These are phyloP conservation scores for Camelus bactrianus DNA, from an alignment of 2,113 vertebrate genomes.

Conservation along the genomic window DNA sequence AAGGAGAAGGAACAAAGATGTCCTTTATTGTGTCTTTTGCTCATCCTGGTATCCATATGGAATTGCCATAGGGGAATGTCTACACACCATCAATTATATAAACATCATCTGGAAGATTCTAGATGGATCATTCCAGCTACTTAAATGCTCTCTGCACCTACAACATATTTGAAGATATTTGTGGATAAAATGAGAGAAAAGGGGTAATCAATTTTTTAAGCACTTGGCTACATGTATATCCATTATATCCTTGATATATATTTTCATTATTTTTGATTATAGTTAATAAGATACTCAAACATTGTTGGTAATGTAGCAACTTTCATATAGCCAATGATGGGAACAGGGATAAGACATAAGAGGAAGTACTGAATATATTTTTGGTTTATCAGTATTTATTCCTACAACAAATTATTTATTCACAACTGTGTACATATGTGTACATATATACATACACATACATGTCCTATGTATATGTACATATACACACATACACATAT, in stretches of 20 bases:
- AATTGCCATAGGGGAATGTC: neutral
- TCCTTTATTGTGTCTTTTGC: neutral
- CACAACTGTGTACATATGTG: neutral
- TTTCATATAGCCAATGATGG: neutral
- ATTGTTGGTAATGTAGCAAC: neutral
- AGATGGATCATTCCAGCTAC: neutral
- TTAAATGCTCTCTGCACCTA: constrained; percentile 11
- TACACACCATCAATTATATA: neutral
- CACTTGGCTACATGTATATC: neutral
- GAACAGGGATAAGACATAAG: neutral
- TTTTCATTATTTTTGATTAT: neutral
- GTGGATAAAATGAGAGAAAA: constrained; percentile 7
- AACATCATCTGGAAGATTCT: neutral
- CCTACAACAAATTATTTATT: neutral
- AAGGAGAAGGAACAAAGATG: neutral
- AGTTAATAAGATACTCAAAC: neutral
- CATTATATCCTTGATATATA: neutral
- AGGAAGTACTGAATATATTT: neutral
- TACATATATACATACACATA: too few species aligned
- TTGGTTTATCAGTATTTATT: neutral
- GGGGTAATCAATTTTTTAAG: neutral
- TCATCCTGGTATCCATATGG: neutral
- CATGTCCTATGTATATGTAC: neutral
- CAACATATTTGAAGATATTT: neutral
- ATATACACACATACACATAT: neutral